phyloP scores from a whole-genome alignment of 2,888 invertebrate genomes.

The Sarcophaga variegata region DNA sequence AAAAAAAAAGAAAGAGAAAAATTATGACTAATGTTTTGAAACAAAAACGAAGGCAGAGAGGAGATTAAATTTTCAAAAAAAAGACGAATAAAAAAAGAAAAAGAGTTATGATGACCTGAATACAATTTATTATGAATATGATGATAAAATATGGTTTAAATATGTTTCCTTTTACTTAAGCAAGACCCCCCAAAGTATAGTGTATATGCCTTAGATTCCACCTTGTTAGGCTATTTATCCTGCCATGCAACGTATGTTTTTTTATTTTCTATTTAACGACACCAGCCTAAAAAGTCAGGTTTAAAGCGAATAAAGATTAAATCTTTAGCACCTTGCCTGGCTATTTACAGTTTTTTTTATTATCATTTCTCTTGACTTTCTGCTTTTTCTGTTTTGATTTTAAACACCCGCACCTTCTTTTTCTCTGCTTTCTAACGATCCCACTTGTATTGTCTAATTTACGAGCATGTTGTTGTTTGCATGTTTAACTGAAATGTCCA shows the following conservation, averaged over 20 bases:
- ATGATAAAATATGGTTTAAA: background rate
- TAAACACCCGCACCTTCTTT: constrained; percentile 65
- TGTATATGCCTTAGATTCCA: background rate
- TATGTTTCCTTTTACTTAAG: background rate
- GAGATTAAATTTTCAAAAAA: constrained; percentile 26
- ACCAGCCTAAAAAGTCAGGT: constrained; percentile 49
- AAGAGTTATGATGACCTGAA: constrained; percentile 50
- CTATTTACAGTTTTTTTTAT: constrained; percentile 2
- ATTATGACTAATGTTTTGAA: constrained; percentile 47
- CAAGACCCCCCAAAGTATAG: constrained; percentile 20
- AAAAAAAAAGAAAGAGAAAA: constrained; percentile 3
- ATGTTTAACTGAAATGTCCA: constrained; percentile 32
- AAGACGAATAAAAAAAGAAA: background rate
- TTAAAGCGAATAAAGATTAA: constrained; percentile 26
- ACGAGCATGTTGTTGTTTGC: constrained; percentile 2
- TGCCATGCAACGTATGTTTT: background rate
- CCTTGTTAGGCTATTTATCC: constrained; percentile 11
- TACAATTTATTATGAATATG: constrained; percentile 37
- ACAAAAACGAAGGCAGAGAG: background rate
- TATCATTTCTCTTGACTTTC: background rate
- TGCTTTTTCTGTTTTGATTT: background rate
- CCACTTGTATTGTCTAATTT: constrained; percentile 27
- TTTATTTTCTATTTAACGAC: constrained; percentile 8
- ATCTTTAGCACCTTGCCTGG: constrained; percentile 61
- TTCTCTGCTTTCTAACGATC: background rate